phyloP scores from a whole-genome alignment of 1,140 invertebrate genomes.

The Atta colombica region DNA sequence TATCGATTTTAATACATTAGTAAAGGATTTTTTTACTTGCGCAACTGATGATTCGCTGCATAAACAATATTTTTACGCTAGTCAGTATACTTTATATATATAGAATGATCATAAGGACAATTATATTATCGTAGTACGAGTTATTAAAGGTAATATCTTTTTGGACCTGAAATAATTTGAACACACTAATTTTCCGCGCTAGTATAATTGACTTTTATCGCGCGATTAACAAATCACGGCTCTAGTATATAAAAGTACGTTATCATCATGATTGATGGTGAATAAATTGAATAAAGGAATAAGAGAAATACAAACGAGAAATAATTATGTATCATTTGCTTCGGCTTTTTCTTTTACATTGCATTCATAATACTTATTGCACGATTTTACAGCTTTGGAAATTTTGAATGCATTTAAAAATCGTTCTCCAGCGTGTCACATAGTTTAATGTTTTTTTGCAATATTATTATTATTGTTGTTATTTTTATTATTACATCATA shows the following conservation, averaged over 20 bases:
- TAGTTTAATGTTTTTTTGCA: background rate
- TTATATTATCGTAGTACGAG: background rate
- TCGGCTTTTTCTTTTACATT: background rate
- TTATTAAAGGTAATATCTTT: background rate
- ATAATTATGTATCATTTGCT: background rate
- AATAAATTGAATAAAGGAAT: background rate
- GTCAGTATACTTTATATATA: background rate
- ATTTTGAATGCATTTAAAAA: background rate
- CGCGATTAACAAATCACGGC: conserved; percentile 18
- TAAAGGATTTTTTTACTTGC: background rate
- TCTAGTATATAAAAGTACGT: background rate
- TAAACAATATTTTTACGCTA: conserved; percentile 1
- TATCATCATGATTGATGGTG: background rate
- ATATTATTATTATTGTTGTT: background rate
- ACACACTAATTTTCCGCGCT: background rate
- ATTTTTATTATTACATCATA: conserved; percentile 28
- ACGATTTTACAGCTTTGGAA: background rate
- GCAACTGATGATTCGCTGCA: background rate
- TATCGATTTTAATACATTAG: background rate
- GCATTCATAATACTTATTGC: too few species aligned
- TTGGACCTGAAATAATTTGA: too few species aligned
- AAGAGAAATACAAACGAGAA: background rate
- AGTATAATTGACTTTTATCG: conserved; percentile 64
- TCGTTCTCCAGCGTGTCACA: background rate
- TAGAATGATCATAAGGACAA: background rate